Evolutionary conservation across 2,113 vertebrate genomes (phyloP), one percentile per base, ranked within the genome.

Genomic region (Euleptes europaea): DNA sequence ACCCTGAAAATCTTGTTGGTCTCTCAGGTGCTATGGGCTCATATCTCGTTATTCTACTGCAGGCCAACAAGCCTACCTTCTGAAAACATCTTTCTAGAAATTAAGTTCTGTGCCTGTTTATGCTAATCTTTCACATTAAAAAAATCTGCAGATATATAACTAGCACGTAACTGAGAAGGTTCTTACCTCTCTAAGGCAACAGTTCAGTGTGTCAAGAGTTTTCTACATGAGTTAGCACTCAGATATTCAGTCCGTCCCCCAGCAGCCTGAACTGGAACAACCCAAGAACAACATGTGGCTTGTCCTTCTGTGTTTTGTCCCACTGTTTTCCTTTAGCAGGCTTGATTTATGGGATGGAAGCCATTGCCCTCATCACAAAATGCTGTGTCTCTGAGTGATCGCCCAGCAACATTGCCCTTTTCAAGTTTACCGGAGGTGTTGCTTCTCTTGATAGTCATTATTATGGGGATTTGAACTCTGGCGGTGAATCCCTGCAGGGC

Each of bases 381-480:
- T 10, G 38, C 35, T 70, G 38, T 49, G 15, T 54, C 66, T 60
- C 66, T 35, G 54, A 80, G 63, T 4, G 13, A 83, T 67, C 0
- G 0, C 17, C 42, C 38, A 15, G 49, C 63, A 47, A 86, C 63
- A 11, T 26, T 47, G 51, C 51, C 38, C 63, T 83, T 26, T 57
- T 89, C 78, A 78, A 60, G 54, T 31, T 65, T 65, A n/a, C 75
- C 75, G 75, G 70, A 86, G 78, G 35, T 42, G 79, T 86, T 79
- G 44, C 19, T 31, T 49, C 63, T 77, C 21, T 81, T 85, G 54
- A n/a, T 88, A 75, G 80, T 17, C 1, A 0, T 49, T 86, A 49
- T 83, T 69, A 84, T 44, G 44, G 38, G 42, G 49, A 66, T 83
- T 71, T 83, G 74, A 87, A 51, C 23, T n/a, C 21, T 51, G 26